Percentiles rank a stretch among this genome's conserved stretches.
Conservation (phyloP, 2,113 vertebrate species). For the Ammodramus savannarum region DNA sequence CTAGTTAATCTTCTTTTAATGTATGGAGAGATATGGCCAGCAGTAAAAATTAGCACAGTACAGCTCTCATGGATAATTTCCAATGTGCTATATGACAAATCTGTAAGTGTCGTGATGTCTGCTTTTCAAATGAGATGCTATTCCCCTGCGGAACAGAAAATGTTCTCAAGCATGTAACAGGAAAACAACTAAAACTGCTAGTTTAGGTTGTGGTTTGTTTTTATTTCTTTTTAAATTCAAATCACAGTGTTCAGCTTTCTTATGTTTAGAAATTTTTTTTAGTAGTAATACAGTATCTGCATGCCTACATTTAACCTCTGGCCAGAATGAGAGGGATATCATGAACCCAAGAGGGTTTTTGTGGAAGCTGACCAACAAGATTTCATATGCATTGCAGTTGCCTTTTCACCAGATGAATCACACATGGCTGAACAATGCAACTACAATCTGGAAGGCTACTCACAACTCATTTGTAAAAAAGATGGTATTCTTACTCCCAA, state of each 20-base stretch:
- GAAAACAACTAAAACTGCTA: background rate
- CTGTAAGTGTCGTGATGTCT: rapidly evolving
- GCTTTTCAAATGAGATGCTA: background rate
- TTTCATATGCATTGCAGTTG: background rate
- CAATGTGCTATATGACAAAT: background rate
- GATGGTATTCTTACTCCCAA: background rate
- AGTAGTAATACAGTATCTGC: background rate
- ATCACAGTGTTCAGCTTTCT: background rate
- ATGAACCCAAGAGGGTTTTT: background rate
- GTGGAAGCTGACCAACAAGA: background rate
- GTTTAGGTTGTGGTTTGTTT: background rate
- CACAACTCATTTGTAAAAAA: background rate
- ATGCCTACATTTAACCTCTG: background rate
- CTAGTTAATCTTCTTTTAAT: background rate
- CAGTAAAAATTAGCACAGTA: background rate
- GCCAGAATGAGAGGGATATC: background rate
- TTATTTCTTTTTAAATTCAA: background rate
- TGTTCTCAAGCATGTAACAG: background rate
- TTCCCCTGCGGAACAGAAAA: background rate
- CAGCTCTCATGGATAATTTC: background rate
- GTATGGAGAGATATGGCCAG: background rate
- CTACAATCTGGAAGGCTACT: background rate
- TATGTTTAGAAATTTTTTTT: background rate
- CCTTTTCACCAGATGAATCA: background rate
- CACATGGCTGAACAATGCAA: background rate